Evolutionary conservation across 2,888 invertebrate genomes (phyloP).

Genomic region (Lottia gigantea): DNA sequence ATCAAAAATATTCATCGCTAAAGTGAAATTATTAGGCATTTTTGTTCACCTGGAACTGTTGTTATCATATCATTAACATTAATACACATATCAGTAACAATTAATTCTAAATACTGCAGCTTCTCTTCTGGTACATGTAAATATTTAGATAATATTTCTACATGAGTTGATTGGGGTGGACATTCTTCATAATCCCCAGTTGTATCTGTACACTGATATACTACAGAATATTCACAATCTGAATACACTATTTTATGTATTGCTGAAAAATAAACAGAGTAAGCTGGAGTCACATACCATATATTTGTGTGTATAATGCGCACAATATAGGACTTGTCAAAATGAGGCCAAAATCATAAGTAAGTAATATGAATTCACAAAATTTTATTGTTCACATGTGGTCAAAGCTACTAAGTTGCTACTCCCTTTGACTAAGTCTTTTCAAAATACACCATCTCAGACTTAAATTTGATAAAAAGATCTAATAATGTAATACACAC

Average conservation of each 20-base stretch:
- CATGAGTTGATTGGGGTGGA: not conserved
- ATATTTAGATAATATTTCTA: not conserved
- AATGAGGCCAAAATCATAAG: too few species aligned
- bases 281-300: not conserved
- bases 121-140: not conserved
- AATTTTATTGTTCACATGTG: too few species aligned
- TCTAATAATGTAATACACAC: too few species aligned
- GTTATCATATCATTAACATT: not conserved
- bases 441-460: too few species aligned
- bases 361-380: too few species aligned
- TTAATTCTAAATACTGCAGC: not conserved
- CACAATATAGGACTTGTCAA: too few species aligned
- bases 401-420: too few species aligned
- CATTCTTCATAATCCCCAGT: not conserved
- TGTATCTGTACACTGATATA: not conserved
- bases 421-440: too few species aligned
- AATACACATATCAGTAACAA: not conserved
- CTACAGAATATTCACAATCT: not conserved
- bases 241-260: not conserved
- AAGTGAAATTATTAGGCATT: too few species aligned
- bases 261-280: not conserved
- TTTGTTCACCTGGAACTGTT: not conserved
- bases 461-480: too few species aligned
- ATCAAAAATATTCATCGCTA: too few species aligned
- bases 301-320: too few species aligned